Conservation (phyloP, 2,113 vertebrate species). For the Leiothrix lutea region DNA sequence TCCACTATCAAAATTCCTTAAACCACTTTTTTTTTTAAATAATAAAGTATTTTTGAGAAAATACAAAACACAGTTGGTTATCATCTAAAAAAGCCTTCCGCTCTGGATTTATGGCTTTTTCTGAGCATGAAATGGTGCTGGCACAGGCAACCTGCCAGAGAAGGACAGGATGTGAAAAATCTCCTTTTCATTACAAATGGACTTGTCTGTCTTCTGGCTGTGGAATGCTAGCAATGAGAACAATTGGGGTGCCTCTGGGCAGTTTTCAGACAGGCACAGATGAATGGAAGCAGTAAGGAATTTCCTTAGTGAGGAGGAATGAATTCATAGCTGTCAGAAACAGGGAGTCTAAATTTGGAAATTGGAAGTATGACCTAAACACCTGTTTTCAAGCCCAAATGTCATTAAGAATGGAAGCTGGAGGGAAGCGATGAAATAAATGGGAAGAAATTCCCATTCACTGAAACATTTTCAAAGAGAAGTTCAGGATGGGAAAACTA, state of each 20-base stretch:
- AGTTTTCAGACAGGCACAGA: not conserved
- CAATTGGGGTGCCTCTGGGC: not conserved
- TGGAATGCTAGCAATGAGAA: slow-evolving; percentile 26
- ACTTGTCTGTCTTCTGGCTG: not conserved
- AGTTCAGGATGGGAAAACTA: not conserved
- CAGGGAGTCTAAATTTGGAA: not conserved
- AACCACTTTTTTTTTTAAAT: not conserved
- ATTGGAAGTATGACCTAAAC: not conserved
- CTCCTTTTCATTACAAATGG: not conserved
- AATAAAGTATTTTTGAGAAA: not conserved
- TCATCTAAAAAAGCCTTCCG: not conserved
- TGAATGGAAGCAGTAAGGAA: slow-evolving; percentile 11
- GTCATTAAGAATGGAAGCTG: slow-evolving; percentile 24
- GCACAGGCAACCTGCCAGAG: not conserved
- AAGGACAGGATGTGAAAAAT: slow-evolving; percentile 27
- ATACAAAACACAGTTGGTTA: not conserved
- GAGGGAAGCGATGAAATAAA: not conserved
- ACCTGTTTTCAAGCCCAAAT: slow-evolving; percentile 47
- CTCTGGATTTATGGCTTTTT: not conserved
- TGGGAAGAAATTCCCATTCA: not conserved
- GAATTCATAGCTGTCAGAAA: slow-evolving; percentile 25
- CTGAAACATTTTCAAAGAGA: not conserved
- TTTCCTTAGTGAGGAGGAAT: not conserved
- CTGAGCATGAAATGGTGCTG: not conserved
- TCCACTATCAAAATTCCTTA: not conserved